A percentile compares a stretch with the other conserved stretches of the same genome.
Conservation (phyloP, 2,797 vertebrate genomes). For the Enteromius afrohamiltoni region DNA sequence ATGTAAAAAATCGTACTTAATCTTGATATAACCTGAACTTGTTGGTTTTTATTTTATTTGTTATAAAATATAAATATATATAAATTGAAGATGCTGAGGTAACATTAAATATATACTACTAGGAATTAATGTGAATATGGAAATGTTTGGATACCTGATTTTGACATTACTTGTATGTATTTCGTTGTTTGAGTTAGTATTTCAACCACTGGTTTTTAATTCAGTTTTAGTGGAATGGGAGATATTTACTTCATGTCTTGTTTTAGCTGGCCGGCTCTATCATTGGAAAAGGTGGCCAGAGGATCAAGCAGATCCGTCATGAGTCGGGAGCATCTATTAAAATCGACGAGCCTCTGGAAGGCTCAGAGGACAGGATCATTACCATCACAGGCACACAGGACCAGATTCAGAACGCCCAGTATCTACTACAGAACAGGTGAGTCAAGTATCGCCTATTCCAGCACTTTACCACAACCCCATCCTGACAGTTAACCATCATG, state of each 20-base stretch:
- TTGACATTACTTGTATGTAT: background rate
- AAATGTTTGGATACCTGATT: background rate
- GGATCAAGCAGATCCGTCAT: slow-evolving; percentile 98
- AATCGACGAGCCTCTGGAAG: slow-evolving; percentile 97
- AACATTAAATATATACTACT: no score
- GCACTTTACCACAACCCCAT: background rate
- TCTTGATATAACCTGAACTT: no score
- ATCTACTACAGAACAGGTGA: slow-evolving; percentile 99
- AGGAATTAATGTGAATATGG: background rate
- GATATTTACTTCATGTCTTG: background rate
- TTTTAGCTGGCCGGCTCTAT: slow-evolving; percentile 94
- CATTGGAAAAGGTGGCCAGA: slow-evolving; percentile 97
- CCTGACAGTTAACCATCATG: background rate
- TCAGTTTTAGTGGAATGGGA: background rate
- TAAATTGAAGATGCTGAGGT: no score
- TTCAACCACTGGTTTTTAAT: background rate
- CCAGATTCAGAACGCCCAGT: slow-evolving; percentile 99
- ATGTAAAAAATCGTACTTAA: no score
- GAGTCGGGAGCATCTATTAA: slow-evolving; percentile 98
- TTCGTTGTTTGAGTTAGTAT: background rate
- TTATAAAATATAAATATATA: no score
- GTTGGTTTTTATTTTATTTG: no score
- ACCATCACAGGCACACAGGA: slow-evolving; percentile 98
- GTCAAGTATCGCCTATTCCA: slow-evolving; percentile 63
- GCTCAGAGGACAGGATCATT: slow-evolving; percentile 98